phyloP scores from a whole-genome alignment of 2,797 vertebrate genomes.

The Oreochromis grahami region DNA sequence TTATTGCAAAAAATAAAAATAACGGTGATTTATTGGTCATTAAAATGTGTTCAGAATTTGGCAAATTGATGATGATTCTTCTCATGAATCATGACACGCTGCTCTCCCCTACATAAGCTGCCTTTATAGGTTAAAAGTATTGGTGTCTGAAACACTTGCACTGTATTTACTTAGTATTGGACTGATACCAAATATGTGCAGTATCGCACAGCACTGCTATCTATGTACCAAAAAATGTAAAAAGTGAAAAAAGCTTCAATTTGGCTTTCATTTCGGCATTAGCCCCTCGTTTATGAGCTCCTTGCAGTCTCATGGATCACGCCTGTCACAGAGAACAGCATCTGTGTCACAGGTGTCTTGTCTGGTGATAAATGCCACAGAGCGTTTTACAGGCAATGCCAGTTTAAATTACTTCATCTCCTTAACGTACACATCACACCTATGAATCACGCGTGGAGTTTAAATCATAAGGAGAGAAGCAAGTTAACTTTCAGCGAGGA shows the following conservation, averaged over 20 bases:
- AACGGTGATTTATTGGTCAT: neutral
- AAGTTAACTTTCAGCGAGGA: conserved; percentile 60
- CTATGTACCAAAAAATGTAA: neutral
- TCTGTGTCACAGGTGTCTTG: conserved; percentile 64
- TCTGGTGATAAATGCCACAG: conserved; percentile 45
- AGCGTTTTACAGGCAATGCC: conserved; percentile 42
- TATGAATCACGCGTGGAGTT: conserved; percentile 26
- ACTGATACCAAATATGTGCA: neutral
- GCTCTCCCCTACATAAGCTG: neutral
- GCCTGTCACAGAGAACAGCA: conserved; percentile 37
- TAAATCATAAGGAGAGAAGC: conserved; percentile 34
- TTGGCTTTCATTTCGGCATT: conserved; percentile 36
- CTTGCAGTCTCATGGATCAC: conserved; percentile 47
- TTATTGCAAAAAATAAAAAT: neutral
- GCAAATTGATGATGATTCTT: neutral
- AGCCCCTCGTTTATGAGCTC: conserved; percentile 44
- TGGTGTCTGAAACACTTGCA: neutral
- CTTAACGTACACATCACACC: conserved; percentile 28
- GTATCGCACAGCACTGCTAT: neutral
- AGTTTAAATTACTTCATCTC: conserved; percentile 69
- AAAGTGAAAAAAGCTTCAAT: conserved; percentile 11
- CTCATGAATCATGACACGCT: neutral
- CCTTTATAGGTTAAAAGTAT: neutral
- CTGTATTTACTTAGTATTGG: neutral
- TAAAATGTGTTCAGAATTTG: neutral